Evolutionary conservation across 2,888 invertebrate genomes (phyloP).

Genomic region (Eilema sororculum): DNA sequence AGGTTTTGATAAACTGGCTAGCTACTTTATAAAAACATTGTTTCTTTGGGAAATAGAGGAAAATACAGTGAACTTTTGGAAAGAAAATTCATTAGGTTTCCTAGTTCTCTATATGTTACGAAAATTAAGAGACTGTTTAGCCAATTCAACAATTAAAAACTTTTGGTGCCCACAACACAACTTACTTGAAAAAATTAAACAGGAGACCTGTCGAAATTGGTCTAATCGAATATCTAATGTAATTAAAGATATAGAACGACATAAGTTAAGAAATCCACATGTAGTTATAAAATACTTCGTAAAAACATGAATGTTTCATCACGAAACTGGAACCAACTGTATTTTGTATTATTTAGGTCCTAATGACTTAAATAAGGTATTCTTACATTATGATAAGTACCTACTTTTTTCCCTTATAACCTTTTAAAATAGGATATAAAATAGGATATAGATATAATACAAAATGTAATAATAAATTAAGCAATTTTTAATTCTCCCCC

Average conservation of each 20-base stretch:
- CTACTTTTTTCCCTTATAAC: too few species aligned
- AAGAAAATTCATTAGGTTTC: constrained; percentile 59
- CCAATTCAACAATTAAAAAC: constrained; percentile 57
- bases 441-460: too few species aligned
- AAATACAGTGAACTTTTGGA: constrained; percentile 62
- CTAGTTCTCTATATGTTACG: constrained; percentile 68
- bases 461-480: too few species aligned
- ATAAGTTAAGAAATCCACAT: constrained; percentile 50
- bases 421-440: too few species aligned
- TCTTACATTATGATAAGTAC: too few species aligned
- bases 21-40: constrained; percentile 73
- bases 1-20: constrained; percentile 68
- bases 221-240: constrained; percentile 61
- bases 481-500: too few species aligned
- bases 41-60: constrained; percentile 68
- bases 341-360: background rate
- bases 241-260: constrained; percentile 60
- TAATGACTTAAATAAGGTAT: background rate
- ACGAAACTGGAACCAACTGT: background rate
- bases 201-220: constrained; percentile 66
- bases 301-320: background rate
- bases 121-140: constrained; percentile 61
- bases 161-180: constrained; percentile 71
- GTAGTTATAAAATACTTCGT: constrained; percentile 57
- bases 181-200: constrained; percentile 64